phyloP scores from a whole-genome alignment of 2,113 vertebrate genomes.

The Tricholaema leucomelas region DNA sequence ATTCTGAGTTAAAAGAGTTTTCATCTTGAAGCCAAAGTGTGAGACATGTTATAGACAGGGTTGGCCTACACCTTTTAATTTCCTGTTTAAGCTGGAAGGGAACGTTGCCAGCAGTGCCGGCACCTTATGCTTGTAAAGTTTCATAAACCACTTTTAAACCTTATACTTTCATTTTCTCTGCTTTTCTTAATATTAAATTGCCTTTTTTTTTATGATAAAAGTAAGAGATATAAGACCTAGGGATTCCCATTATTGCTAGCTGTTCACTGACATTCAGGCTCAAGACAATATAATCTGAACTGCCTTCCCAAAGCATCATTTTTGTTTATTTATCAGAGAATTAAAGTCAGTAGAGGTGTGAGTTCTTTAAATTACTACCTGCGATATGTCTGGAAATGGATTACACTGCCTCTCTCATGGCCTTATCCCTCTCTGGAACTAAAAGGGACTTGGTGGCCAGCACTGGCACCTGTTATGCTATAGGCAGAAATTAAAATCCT shows the following conservation, averaged over 20 bases:
- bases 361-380: not conserved
- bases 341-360: not conserved
- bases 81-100: not conserved
- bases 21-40: not conserved
- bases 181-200: conserved; percentile 14
- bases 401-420: not conserved
- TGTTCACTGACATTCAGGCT: not conserved
- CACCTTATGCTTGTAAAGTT: conserved; percentile 3
- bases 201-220: not conserved
- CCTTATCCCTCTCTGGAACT: not conserved
- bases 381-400: not conserved
- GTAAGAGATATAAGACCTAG: not conserved
- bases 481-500: not conserved
- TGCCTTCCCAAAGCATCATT: not conserved
- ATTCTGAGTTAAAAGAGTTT: not conserved
- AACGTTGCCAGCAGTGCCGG: not conserved
- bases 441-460: not conserved
- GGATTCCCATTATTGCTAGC: not conserved
- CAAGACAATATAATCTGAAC: not conserved
- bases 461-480: not conserved
- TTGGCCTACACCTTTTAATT: conserved; percentile 31
- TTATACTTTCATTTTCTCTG: not conserved
- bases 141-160: not conserved
- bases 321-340: conserved; percentile 11
- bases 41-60: not conserved